phyloP scores from a whole-genome alignment of 1,140 invertebrate species.

The Pygmarrhopalites habei region DNA sequence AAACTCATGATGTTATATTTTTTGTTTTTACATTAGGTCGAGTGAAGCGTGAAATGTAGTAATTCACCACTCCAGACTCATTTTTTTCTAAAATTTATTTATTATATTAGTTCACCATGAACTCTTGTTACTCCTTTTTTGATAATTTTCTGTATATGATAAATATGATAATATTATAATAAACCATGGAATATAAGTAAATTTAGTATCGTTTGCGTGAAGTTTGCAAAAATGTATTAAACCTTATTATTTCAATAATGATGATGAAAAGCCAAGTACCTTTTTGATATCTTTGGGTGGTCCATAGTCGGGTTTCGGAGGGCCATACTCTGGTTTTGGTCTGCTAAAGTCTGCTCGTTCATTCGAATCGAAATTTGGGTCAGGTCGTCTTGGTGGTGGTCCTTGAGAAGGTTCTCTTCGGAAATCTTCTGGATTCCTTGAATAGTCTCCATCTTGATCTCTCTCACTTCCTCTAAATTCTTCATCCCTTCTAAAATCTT shows the following conservation, averaged over 20 bases:
- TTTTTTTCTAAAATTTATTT: no score
- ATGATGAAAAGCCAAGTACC: no score
- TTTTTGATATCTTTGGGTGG: no score
- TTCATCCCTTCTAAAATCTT: background rate
- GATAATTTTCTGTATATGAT: no score
- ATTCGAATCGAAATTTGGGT: background rate
- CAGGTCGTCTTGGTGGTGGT: background rate
- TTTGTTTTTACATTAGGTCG: no score
- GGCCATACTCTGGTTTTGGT: conserved; percentile 1
- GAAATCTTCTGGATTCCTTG: background rate
- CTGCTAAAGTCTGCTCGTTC: background rate
- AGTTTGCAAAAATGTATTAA: background rate
- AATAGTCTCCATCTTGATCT: background rate
- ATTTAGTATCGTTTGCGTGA: background rate
- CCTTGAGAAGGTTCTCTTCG: background rate
- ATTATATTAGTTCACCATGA: no score
- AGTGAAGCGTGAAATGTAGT: no score
- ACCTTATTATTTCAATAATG: background rate
- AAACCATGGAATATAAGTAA: no score
- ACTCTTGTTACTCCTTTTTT: no score
- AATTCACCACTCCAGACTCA: no score
- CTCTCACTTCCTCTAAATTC: background rate
- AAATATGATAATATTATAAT: no score
- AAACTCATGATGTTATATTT: no score
- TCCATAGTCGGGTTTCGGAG: conserved; percentile 3